Base-by-base conservation (phyloP, 2,797 vertebrate genomes). In the Cyprinella venusta region DNA sequence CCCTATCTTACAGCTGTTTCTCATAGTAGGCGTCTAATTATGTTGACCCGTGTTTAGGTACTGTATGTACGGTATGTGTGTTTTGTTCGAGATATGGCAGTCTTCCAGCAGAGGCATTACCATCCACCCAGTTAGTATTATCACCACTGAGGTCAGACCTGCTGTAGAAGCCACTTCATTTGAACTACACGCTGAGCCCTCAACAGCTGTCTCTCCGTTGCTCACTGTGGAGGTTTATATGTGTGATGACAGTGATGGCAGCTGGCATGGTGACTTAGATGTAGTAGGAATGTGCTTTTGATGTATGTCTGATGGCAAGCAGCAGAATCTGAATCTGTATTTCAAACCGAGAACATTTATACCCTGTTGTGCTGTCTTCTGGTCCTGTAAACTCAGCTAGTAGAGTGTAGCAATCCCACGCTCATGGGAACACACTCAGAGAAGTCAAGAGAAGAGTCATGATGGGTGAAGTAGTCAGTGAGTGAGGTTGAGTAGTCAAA, bases 101-200 rank as follows among this genome's bases (percentile, higher is more conserved):
- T 71, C 1, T 36, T 86, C 88, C 88, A 90, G 80, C 45, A 50
- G 69, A 42, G 83, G 80, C 80, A 85, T 90, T 87, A 88, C 81
- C 68, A 84, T 80, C 84, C 75, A 86, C 69, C 83, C 81, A 33
- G 80, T 82, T 45, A 83, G 87, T 71, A 72, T 72, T 74, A 85
- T 86, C 79, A 71, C 26, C 50, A 21, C 24, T 45, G 74, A 86
- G 87, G 88, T 89, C 80, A 70, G 63, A 54, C 40, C 13, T 86
- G 40, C 30, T 71, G 72, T 70, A 82, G 52, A 68, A 30, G 50
- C 38, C 69, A 38, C 18, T 54, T 67, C 83, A 75, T 86, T 82
- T 79, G 67, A 87, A 67, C 79, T 69, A 9, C 36, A 77, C 24
- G 1, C 26, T 26, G 59, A 72, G 59, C 80, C 42, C 19, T 45